Evolutionary conservation across 64 coral and sea anemone genomes (phyloP).

Genomic region (Dendrophyllia cribrosa): DNA sequence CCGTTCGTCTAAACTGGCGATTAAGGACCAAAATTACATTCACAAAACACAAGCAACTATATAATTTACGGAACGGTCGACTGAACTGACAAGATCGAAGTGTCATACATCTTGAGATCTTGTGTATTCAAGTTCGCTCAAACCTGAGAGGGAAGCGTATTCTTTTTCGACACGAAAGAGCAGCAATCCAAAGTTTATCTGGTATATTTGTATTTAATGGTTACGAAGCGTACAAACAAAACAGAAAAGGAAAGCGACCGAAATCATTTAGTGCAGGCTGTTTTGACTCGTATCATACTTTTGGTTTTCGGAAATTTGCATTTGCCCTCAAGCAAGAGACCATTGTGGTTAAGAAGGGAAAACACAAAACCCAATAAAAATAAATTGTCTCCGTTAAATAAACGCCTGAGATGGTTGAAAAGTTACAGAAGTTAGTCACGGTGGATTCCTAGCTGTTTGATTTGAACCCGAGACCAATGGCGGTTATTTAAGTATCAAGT

Average conservation of each 20-base stretch:
- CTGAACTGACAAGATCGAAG: background rate
- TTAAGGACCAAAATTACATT: conserved; percentile 32
- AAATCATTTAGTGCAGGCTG: background rate
- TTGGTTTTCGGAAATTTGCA: conserved; percentile 26
- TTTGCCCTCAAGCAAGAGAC: conserved; percentile 21
- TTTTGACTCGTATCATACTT: background rate
- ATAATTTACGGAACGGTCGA: background rate
- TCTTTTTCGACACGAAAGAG: background rate
- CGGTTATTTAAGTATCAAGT: background rate
- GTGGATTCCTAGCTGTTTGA: background rate
- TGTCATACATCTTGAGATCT: background rate
- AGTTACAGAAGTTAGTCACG: background rate
- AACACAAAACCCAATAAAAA: conserved; percentile 21
- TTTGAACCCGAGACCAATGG: background rate
- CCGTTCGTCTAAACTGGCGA: conserved; percentile 13
- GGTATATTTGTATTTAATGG: background rate
- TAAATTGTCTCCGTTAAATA: conserved; percentile 27
- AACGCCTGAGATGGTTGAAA: background rate
- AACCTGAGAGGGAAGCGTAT: background rate
- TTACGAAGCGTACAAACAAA: background rate
- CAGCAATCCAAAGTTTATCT: background rate
- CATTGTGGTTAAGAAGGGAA: conserved; percentile 30
- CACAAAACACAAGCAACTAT: background rate
- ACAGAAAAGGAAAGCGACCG: background rate
- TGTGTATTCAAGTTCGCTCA: background rate